Evolutionary conservation across 2,888 invertebrate genomes (phyloP).

Genomic region (Epinotia brunnichana): DNA sequence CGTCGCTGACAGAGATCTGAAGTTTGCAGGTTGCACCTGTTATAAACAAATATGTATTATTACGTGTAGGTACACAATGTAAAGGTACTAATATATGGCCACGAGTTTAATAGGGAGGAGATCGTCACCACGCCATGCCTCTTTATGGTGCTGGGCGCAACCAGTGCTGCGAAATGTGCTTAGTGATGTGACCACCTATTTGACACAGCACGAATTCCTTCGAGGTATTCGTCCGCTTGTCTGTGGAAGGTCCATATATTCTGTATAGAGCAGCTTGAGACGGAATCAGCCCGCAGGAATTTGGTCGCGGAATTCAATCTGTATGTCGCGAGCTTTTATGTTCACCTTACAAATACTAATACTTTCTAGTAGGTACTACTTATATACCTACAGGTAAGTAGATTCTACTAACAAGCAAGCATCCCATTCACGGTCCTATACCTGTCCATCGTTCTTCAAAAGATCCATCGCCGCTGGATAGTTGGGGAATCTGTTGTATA

Average conservation of each 20-base stretch:
- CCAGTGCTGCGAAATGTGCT: not conserved
- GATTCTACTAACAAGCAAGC: not conserved
- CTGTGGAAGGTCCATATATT: no score
- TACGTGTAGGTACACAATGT: not conserved
- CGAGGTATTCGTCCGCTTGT: no score
- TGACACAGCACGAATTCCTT: no score
- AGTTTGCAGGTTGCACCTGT: constrained; percentile 76
- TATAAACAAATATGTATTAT: not conserved
- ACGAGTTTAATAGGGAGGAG: not conserved
- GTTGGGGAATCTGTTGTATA: constrained; percentile 74
- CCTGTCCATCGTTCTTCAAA: constrained; percentile 76
- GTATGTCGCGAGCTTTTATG: no score
- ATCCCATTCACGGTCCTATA: constrained; percentile 45
- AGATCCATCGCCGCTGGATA: constrained; percentile 67
- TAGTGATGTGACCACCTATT: no score
- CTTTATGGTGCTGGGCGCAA: not conserved
- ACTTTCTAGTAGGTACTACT: not conserved
- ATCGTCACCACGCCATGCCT: not conserved
- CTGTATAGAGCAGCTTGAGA: no score
- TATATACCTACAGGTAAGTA: not conserved
- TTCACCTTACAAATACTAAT: no score
- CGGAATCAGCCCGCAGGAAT: no score
- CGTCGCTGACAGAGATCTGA: constrained; percentile 68
- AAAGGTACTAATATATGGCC: not conserved
- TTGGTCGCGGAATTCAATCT: no score